phyloP scores from a whole-genome alignment of 2,888 invertebrate genomes.

The Trissolcus japonicus region DNA sequence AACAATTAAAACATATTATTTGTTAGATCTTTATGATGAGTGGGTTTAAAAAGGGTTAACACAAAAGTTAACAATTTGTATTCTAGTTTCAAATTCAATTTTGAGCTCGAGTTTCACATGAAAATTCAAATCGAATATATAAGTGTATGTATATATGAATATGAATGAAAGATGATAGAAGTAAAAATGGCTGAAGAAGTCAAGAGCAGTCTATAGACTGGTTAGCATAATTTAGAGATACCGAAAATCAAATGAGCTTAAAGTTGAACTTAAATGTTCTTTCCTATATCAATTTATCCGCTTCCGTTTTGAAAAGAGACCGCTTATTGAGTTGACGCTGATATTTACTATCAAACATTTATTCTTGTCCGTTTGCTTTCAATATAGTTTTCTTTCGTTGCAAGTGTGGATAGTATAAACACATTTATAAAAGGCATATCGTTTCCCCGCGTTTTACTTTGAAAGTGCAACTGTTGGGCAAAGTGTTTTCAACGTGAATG shows the following conservation, averaged over 20 bases:
- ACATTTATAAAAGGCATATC: conserved; percentile 35
- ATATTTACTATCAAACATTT: conserved; percentile 30
- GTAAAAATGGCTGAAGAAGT: conserved; percentile 56
- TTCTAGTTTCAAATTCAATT: neutral
- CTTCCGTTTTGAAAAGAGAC: conserved; percentile 11
- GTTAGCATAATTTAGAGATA: conserved; percentile 71
- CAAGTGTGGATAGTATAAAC: conserved; percentile 15
- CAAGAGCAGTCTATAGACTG: conserved; percentile 64
- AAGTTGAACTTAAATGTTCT: conserved; percentile 18
- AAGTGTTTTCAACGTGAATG: conserved; percentile 55
- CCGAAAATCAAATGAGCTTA: conserved; percentile 58
- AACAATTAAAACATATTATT: no score
- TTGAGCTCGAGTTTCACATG: conserved; percentile 8
- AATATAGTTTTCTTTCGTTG: conserved; percentile 3
- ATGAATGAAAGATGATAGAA: conserved; percentile 31
- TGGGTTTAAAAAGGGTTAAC: no score
- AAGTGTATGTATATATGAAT: conserved; percentile 19
- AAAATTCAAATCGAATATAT: conserved; percentile 22
- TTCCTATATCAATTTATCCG: conserved; percentile 8
- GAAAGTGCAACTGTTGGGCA: conserved; percentile 58
- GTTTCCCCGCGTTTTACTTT: conserved; percentile 54
- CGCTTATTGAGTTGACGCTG: conserved; percentile 48
- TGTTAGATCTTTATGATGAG: no score
- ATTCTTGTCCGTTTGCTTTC: conserved; percentile 19
- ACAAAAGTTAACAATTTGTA: no score